Base-by-base conservation (phyloP, 2,797 vertebrate species). In the Typhlichthys eigenmanni region DNA sequence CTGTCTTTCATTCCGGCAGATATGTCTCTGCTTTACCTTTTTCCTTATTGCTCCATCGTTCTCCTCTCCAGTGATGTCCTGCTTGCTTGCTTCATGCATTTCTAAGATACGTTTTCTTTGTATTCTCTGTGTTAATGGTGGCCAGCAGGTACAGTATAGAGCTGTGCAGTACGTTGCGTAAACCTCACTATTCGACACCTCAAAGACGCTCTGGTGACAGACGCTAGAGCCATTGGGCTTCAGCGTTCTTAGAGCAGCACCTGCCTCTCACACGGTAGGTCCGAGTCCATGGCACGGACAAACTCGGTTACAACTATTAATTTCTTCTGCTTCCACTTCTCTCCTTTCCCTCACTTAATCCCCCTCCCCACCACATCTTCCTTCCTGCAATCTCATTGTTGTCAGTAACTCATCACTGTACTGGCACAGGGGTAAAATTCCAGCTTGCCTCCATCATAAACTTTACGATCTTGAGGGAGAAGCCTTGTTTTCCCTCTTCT, bases 401-500 rank as follows among this genome's bases (percentile, higher is more conserved):
- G 24, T 71, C 56, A 60, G 17, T 55, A 64, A 76, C 69, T 82
- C 74, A 74, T 83, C 66, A 82, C 45, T 72, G 62, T 73, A 13
- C 47, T 59, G 66, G 46, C 69, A 62, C 61, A 56, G 64, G 71
- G 72, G 57, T 72, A 74, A 80, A 82, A 75, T 69, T 45, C 45
- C 58, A 48, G 51, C 55, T 72, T 62, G 8, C 56, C 71, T 84
- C 80, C 16, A 72, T 69, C 76, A 70, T 82, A 72, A 81, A 82
- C 77, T 66, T 79, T 69, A 73, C 49, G 59, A 56, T 79, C 67
- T 67, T 47, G 46, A 62, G 50, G 43, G 46, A 9, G 55, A 38
- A 32, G 58, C 34, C 43, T 52, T 51, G 32, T 76, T 71, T 66
- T 10, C 62, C 29, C 54, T 61, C 58, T 14, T 50, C 16, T 61